Evolutionary conservation across 2,888 invertebrate species (phyloP).

Genomic region (Timandra comae): DNA sequence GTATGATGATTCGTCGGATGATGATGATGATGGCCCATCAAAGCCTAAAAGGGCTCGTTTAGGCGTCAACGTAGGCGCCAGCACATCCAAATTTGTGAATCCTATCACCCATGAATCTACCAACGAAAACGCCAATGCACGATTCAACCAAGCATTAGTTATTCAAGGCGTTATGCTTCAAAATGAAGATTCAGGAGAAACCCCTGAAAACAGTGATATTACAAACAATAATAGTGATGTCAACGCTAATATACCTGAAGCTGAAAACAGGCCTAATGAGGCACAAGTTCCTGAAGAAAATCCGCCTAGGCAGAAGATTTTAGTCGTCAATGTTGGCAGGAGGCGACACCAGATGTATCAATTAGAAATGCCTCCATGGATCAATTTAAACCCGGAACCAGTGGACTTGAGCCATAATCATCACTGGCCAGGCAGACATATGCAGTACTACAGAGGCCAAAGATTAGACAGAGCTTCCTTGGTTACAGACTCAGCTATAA

Average conservation of each 20-base stretch:
- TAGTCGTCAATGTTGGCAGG: conserved; percentile 45
- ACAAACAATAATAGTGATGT: not conserved
- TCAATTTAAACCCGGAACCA: conserved; percentile 3
- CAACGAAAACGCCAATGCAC: not conserved
- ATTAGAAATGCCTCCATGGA: conserved; percentile 14
- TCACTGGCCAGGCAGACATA: not conserved
- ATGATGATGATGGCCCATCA: not conserved
- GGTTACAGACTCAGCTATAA: conserved; percentile 48
- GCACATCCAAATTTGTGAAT: not conserved
- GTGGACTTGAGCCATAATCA: not conserved
- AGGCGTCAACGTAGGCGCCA: not conserved
- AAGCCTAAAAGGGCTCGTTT: not conserved
- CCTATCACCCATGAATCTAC: not conserved
- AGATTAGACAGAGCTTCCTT: conserved; percentile 16
- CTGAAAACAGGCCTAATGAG: not conserved
- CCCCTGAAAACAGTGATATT: not conserved
- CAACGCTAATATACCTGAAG: not conserved
- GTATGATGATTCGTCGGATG: not conserved
- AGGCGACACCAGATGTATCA: conserved; percentile 29
- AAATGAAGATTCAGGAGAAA: not conserved
- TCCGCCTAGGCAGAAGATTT: conserved; percentile 33
- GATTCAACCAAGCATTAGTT: no score
- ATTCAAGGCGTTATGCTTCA: no score
- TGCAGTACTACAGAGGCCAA: no score
- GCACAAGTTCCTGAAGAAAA: no score